phyloP scores from a whole-genome alignment of 2,888 invertebrate species.

The Drosophila robusta region DNA sequence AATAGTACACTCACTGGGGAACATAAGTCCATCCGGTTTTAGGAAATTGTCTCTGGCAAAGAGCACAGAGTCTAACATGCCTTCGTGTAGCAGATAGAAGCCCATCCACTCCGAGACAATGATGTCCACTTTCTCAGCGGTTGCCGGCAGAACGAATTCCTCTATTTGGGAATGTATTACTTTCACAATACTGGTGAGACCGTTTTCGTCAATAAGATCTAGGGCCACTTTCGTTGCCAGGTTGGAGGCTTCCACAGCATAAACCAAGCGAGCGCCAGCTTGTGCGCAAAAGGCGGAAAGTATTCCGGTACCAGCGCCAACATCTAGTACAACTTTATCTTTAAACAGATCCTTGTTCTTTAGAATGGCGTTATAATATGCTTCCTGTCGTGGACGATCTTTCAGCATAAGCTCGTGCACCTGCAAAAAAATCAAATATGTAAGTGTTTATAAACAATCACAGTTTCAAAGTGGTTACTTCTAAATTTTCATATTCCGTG shows the following conservation, averaged over 20 bases:
- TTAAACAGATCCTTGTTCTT: constrained; percentile 88
- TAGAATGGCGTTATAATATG: constrained; percentile 93
- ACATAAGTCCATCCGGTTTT: constrained; percentile 90
- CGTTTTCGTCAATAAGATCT: constrained; percentile 90
- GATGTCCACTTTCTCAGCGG: constrained; percentile 90
- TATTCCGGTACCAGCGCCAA: constrained; percentile 95
- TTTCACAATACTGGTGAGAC: constrained; percentile 88
- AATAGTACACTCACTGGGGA: constrained; percentile 89
- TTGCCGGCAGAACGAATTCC: constrained; percentile 88
- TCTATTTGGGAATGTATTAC: constrained; percentile 85
- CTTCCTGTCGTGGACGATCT: constrained; percentile 90
- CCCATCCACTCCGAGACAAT: constrained; percentile 99
- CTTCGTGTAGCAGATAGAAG: constrained; percentile 97
- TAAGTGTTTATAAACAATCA: background rate
- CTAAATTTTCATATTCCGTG: constrained; percentile 90
- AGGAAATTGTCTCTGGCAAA: constrained; percentile 93
- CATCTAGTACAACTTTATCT: constrained; percentile 93
- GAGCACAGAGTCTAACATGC: constrained; percentile 96
- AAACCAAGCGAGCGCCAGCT: constrained; percentile 95
- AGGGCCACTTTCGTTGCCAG: constrained; percentile 88
- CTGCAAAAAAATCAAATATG: constrained; percentile 85
- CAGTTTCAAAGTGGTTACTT: constrained; percentile 86
- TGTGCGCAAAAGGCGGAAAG: constrained; percentile 94
- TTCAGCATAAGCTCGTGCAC: constrained; percentile 92
- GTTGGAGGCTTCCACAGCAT: constrained; percentile 93